Conservation (phyloP, 2,797 vertebrate species). For the Sebastes dallii region DNA sequence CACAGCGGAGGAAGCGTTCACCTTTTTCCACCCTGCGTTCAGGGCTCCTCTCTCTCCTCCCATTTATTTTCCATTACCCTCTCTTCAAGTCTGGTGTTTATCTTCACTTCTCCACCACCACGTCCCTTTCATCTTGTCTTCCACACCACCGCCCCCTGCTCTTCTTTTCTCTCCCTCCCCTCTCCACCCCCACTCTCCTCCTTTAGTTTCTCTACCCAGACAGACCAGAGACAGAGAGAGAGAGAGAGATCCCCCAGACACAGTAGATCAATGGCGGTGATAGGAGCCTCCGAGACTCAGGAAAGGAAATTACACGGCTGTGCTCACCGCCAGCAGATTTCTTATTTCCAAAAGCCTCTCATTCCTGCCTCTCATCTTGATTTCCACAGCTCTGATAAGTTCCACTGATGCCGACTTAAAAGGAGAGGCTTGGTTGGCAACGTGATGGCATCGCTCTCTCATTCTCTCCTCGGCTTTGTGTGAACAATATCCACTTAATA, state of each 20-base stretch:
- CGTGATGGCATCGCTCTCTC: constrained; percentile 13
- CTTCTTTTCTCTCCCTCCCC: background rate
- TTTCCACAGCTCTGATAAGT: constrained; percentile 67
- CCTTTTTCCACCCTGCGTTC: background rate
- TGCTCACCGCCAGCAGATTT: constrained; percentile 50
- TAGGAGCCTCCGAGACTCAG: constrained; percentile 63
- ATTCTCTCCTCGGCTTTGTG: constrained; percentile 35
- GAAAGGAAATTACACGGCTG: constrained; percentile 75
- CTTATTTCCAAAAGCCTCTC: constrained; percentile 55
- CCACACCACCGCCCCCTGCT: background rate
- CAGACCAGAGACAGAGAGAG: constrained; percentile 53
- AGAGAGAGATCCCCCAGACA: constrained; percentile 52
- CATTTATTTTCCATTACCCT: background rate
- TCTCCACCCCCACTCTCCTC: constrained; percentile 9
- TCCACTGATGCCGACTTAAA: constrained; percentile 58
- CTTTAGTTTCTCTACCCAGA: constrained; percentile 66
- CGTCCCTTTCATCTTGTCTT: constrained; percentile 47
- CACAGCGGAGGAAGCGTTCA: background rate
- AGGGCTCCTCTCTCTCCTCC: background rate
- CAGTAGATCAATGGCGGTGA: constrained; percentile 71
- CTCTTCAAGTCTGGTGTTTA: constrained; percentile 28
- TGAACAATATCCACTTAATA: constrained; percentile 49
- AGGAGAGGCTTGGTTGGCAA: constrained; percentile 34
- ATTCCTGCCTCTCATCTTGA: constrained; percentile 61
- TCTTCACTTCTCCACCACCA: constrained; percentile 13